Evolutionary conservation across 2,113 vertebrate species (phyloP).

Genomic region (Passer montanus): DNA sequence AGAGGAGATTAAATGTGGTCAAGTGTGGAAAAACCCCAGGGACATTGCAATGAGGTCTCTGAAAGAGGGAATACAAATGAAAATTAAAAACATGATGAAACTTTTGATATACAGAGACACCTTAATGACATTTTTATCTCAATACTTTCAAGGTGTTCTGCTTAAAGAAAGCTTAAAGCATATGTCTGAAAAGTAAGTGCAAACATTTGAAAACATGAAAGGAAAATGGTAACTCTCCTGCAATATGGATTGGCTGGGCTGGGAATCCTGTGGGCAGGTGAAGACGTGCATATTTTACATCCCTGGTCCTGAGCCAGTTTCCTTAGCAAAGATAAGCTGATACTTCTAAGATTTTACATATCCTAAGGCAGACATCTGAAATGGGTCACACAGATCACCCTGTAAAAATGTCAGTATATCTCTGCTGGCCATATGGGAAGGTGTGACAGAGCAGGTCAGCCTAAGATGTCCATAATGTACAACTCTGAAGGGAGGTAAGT

Average conservation of each 20-base stretch:
- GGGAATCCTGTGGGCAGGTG: neutral
- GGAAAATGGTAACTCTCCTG: neutral
- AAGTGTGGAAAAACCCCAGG: neutral
- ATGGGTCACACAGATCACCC: neutral
- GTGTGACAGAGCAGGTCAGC: neutral
- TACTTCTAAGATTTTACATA: neutral
- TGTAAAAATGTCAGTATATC: neutral
- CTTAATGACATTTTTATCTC: neutral
- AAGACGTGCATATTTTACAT: neutral
- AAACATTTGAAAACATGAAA: neutral
- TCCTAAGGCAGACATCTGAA: neutral
- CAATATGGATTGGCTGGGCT: accelerated
- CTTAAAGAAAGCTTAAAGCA: neutral
- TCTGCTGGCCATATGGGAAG: accelerated
- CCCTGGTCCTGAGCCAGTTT: neutral
- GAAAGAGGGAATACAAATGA: neutral
- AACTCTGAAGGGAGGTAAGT: neutral
- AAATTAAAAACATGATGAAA: neutral
- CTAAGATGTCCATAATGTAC: neutral
- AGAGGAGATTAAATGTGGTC: neutral
- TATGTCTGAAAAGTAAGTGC: neutral
- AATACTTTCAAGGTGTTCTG: neutral
- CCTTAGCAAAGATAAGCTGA: neutral
- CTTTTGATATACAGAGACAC: neutral
- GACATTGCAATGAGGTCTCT: neutral